Evolutionary conservation across 2,888 invertebrate species (phyloP), one percentile per base, ranked within the genome.

Genomic region (Panopea generosa): DNA sequence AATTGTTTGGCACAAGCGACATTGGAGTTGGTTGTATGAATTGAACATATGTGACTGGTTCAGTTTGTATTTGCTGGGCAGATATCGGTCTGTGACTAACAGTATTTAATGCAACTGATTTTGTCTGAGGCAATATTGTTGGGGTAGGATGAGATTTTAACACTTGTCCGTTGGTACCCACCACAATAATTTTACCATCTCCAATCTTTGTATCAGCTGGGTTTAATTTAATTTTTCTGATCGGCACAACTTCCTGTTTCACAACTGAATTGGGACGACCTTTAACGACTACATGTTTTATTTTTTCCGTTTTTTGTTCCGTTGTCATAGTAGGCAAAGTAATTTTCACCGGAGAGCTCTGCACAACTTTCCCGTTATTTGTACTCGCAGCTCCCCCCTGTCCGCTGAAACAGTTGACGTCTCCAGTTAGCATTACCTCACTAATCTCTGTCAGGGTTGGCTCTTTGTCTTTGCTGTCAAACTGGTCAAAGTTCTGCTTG

Each of bases 401-500:
- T 4, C 33, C 33, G 33, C 33, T 11, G 11, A 33, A 33, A 11
- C 6, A 33, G 11, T 33, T 33, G 4, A 33, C 33, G 33, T 33
- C 33, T 11, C 33, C 33, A 4, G 33, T 33, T 33, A 33, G 33
- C 33, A 33, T 33, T 33, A 33, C 33, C 9, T 77, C 77, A 57
- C 65, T 72, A 2, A 77, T 72, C 56, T 77, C 77, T 18, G 77
- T 77, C 7, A 77, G 56, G 14, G 68, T 68, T 6, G 77, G 77
- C 43, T 77, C 77, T n/a, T 50, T 72, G 43, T 59, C 43, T 16
- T 45, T 63, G n/a, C 38, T 33, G 22, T 77, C 77, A 38, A 77
- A 52, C 7, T 63, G 63, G 18, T 72, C 77, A 66, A 77, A 77
- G 56, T 77, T 77, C 45, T 77, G 77, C 43, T 77, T 77, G n/a